Conservation (phyloP, 2,888 invertebrate species). For the Drosophila birchii region DNA sequence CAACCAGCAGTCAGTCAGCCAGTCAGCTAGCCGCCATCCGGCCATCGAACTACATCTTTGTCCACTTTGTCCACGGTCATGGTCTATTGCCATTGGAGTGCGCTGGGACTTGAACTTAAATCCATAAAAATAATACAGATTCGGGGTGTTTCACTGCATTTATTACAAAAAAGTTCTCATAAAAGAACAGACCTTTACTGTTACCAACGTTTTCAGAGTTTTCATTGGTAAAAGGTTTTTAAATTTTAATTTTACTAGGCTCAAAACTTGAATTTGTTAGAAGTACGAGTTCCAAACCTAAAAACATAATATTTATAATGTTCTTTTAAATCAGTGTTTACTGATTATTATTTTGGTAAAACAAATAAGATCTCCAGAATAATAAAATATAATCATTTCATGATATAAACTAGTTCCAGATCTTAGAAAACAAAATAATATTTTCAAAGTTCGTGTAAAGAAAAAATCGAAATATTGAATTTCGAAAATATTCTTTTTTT, state of each 20-base stretch:
- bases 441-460: neutral
- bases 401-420: too few species aligned
- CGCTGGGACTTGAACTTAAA: constrained; percentile 53
- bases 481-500: too few species aligned
- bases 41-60: constrained; percentile 62
- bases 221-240: neutral
- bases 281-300: too few species aligned
- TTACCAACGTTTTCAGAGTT: neutral
- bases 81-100: constrained; percentile 74
- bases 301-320: neutral
- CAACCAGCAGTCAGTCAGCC: constrained; percentile 39
- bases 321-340: neutral
- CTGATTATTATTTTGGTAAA: too few species aligned
- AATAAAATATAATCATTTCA: neutral
- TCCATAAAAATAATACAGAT: constrained; percentile 10
- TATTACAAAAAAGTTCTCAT: neutral
- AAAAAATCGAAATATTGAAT: neutral
- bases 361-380: too few species aligned
- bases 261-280: neutral
- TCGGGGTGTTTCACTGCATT: neutral
- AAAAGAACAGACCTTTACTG: neutral
- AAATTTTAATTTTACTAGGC: too few species aligned
- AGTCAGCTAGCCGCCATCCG: constrained; percentile 60
- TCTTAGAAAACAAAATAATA: neutral
- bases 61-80: constrained; percentile 66